A percentile compares a stretch with the other conserved stretches of the same genome.
These are phyloP conservation scores for Ruditapes philippinarum DNA, from an alignment of 1,140 invertebrate genomes.

Conservation along the genomic window DNA sequence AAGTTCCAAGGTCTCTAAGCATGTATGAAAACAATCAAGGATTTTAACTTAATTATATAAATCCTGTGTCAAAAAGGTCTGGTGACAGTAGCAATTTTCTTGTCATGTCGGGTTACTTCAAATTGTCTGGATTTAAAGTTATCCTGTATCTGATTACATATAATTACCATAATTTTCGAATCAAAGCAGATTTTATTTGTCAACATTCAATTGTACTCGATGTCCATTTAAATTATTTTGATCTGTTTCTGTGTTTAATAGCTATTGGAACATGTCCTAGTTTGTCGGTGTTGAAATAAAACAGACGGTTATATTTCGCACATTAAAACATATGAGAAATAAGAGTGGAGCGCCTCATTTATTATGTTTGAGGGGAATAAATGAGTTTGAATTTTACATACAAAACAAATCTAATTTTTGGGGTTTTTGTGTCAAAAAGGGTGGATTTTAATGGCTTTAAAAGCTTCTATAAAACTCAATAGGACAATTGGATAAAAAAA, in stretches of 20 bases:
- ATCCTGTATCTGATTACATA: slow-evolving; percentile 12
- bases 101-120: slow-evolving; percentile 8
- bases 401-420: too few species aligned
- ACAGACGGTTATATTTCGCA: not conserved
- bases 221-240: slow-evolving; percentile 18
- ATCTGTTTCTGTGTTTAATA: slow-evolving; percentile 2
- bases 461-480: too few species aligned
- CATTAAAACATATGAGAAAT: not conserved
- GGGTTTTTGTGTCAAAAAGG: too few species aligned
- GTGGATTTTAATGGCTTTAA: too few species aligned
- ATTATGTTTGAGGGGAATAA: not conserved
- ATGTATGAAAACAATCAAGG: not conserved
- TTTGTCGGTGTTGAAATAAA: not conserved
- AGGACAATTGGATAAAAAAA: too few species aligned
- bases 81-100: not conserved
- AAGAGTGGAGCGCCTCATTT: not conserved
- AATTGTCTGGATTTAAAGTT: not conserved
- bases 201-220: slow-evolving; percentile 25
- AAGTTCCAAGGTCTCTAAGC: not conserved
- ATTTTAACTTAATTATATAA: not conserved
- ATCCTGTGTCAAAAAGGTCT: not conserved
- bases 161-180: slow-evolving; percentile 52
- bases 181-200: slow-evolving; percentile 53
- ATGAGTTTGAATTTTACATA: too few species aligned
- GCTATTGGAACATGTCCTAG: not conserved